Conservation (phyloP, 1,140 invertebrate genomes). For the Aphelinus certus region DNA sequence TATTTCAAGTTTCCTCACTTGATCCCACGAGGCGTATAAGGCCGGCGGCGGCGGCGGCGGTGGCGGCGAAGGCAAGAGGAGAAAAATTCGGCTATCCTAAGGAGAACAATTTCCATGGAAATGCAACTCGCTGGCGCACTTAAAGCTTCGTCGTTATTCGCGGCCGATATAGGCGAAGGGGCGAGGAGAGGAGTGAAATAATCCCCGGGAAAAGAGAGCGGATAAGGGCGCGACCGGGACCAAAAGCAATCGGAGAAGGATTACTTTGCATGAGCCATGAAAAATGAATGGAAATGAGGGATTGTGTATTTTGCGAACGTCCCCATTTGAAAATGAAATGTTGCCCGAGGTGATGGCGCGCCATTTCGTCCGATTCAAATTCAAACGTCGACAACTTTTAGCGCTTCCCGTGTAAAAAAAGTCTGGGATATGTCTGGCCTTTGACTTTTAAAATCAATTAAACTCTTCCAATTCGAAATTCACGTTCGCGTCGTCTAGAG, state of each 20-base stretch:
- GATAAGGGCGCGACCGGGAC: neutral
- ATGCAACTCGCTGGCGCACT: conserved; percentile 14
- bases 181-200: neutral
- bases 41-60: neutral
- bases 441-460: neutral
- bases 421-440: too few relatives aligned
- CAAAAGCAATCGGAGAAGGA: neutral
- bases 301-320: neutral
- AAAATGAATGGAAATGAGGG: neutral
- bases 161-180: neutral
- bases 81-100: conserved; percentile 26
- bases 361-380: too few relatives aligned
- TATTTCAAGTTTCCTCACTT: conserved; percentile 29
- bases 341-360: too few relatives aligned
- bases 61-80: neutral
- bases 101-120: conserved; percentile 37
- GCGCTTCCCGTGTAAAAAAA: too few relatives aligned
- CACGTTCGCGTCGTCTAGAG: too few relatives aligned
- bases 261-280: neutral
- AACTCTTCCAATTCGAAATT: neutral
- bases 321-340: too few relatives aligned
- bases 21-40: conserved; percentile 25
- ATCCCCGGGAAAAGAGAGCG: too few relatives aligned
- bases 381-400: too few relatives aligned
- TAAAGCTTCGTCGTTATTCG: conserved; percentile 29